Percentiles rank a stretch among this genome's conserved stretches.
phyloP scores from a whole-genome alignment of 2,888 invertebrate genomes.

The Netelia inedita region DNA sequence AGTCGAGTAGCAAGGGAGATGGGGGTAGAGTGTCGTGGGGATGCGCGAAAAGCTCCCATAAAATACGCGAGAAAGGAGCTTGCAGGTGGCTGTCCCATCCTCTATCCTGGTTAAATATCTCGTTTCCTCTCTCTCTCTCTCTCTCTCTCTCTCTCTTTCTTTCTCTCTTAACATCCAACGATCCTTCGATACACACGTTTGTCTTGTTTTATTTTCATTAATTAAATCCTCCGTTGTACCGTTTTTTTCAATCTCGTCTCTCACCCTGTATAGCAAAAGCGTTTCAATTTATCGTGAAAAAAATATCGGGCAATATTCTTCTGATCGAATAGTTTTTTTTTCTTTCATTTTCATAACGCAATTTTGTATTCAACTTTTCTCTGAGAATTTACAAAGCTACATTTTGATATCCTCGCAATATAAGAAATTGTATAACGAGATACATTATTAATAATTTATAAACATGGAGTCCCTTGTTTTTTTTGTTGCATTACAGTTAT shows the following conservation, averaged over 20 bases:
- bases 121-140: slow-evolving; percentile 44
- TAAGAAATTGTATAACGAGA: too few relatives aligned
- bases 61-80: slow-evolving; percentile 28
- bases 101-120: slow-evolving; percentile 65
- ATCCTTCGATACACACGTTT: not conserved
- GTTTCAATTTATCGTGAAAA: not conserved
- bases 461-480: not conserved
- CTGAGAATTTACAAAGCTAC: too few relatives aligned
- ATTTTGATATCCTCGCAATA: too few relatives aligned
- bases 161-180: slow-evolving; percentile 17
- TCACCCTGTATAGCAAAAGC: slow-evolving; percentile 62
- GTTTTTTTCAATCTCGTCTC: slow-evolving; percentile 18
- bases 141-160: slow-evolving; percentile 53
- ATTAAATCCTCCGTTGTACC: not conserved
- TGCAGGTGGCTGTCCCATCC: slow-evolving; percentile 40
- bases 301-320: not conserved
- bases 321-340: not conserved
- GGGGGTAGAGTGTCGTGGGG: slow-evolving; percentile 36
- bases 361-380: not conserved
- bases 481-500: not conserved
- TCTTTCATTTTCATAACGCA: not conserved
- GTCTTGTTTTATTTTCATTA: not conserved
- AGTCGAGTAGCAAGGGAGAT: slow-evolving; percentile 20
- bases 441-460: not conserved
- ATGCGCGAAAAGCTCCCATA: slow-evolving; percentile 21